Evolutionary conservation across 2,113 vertebrate species (phyloP).

Genomic region (Mellivora capensis): DNA sequence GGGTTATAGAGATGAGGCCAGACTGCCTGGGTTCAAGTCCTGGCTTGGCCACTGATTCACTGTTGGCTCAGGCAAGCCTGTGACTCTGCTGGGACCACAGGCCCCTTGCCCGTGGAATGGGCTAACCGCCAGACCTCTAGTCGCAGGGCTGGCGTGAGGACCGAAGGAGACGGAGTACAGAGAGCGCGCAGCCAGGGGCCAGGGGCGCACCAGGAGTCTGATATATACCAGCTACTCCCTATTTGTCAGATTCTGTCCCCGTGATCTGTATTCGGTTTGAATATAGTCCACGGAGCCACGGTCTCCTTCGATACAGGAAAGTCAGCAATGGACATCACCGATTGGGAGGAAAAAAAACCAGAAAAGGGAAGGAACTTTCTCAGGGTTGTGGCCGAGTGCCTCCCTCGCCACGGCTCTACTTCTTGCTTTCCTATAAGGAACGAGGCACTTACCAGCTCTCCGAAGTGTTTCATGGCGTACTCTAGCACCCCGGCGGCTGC

Average conservation of each 20-base stretch:
- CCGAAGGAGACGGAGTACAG: not conserved
- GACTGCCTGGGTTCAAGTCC: not conserved
- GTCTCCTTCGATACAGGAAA: not conserved
- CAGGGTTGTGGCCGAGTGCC: not conserved
- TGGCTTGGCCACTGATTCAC: not conserved
- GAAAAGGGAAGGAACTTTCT: not conserved
- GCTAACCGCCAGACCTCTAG: rapidly evolving
- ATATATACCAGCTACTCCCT: not conserved
- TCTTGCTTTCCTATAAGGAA: not conserved
- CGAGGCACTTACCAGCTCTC: conserved; percentile 92
- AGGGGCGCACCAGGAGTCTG: not conserved
- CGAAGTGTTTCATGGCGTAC: conserved; percentile 99
- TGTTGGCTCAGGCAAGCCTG: not conserved
- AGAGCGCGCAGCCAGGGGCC: not conserved
- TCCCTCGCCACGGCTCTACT: not conserved
- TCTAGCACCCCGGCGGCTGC: conserved; percentile 96
- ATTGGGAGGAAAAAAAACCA: not conserved
- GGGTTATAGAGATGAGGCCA: not conserved
- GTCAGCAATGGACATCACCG: not conserved
- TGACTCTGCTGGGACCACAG: not conserved
- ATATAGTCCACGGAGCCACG: rapidly evolving
- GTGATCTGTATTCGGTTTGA: not conserved
- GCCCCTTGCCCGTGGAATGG: not conserved
- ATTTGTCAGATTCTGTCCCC: not conserved
- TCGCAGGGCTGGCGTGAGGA: not conserved